Conservation (phyloP, 2,113 vertebrate genomes). For the Platichthys stellatus region DNA sequence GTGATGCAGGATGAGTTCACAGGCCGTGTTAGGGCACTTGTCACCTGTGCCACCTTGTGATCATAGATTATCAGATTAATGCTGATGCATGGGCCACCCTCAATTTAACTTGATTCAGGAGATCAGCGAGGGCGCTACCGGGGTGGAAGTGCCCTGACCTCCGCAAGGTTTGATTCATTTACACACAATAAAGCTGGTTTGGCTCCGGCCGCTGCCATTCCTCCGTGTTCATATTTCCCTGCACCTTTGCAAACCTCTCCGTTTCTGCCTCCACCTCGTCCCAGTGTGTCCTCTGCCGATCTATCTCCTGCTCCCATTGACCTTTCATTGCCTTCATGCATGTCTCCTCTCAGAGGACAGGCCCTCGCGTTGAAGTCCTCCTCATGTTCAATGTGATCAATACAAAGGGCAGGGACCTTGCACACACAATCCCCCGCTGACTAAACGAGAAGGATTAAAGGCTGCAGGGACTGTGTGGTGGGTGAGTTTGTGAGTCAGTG, state of each 20-base stretch:
- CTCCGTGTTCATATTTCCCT: conserved; percentile 52
- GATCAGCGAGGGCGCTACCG: conserved; percentile 62
- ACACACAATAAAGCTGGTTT: conserved; percentile 68
- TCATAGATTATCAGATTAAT: conserved; percentile 74
- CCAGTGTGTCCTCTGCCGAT: conserved; percentile 61
- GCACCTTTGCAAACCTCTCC: conserved; percentile 24
- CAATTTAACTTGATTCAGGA: conserved; percentile 70
- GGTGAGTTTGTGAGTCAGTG: conserved; percentile 51
- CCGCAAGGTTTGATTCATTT: conserved; percentile 68
- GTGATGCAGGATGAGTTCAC: conserved; percentile 69
- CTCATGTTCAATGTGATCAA: conserved; percentile 77
- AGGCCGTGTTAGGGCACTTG: conserved; percentile 70
- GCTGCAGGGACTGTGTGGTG: conserved; percentile 49
- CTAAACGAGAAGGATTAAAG: conserved; percentile 72
- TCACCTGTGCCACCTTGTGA: conserved; percentile 68
- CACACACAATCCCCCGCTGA: conserved; percentile 63
- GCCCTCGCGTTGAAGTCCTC: conserved; percentile 61
- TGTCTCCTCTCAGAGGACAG: conserved; percentile 66
- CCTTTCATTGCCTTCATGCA: conserved; percentile 71
- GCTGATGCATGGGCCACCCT: conserved; percentile 61
- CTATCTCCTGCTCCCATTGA: conserved; percentile 65
- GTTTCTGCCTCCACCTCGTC: conserved; percentile 55
- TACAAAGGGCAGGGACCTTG: conserved; percentile 75
- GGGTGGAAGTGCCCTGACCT: conserved; percentile 70
- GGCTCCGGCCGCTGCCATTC: conserved; percentile 45